Evolutionary conservation across 2,888 invertebrate species (phyloP), one percentile per base, ranked within the genome.

Genomic region (Bibio marci): DNA sequence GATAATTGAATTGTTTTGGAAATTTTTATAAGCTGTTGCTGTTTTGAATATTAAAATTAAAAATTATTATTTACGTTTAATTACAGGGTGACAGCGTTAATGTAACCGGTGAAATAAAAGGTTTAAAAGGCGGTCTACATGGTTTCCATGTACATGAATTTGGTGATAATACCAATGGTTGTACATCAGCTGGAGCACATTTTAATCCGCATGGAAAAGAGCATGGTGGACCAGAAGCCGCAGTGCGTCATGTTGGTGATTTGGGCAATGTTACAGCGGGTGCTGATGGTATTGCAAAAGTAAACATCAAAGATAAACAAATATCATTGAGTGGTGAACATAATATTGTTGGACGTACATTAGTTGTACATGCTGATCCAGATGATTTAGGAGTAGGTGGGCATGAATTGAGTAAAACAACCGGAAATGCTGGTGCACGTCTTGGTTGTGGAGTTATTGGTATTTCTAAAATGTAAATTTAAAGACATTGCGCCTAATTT

Each of bases 331-430:
- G 60, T 30, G 90, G 90, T 2, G 63, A 70, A 10, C 67, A 80
- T 55, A 85, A 70, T 63, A 77, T 91, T 52, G 60, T 91, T 38
- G 91, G 91, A 3, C 78, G 87, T 53, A 82, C 86, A 5, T 62
- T 87, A 47, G 88, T 88, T 34, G 83, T 94, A 7, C 94, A 95
- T 59, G 91, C 83, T 31, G 91, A 91, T 63, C 73, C 76, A 1
- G 95, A 95, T 64, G 95, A 95, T 63, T 65, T 94, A 43, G 94
- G 94, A n/a, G 63, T 76, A 45, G 92, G 92, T 25, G 91, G 90
- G 0, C 85, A 90, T 53, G 90, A 92, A 55, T 66, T 90, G 46
- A 92, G 91, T 67, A 81, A 81, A 64, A 77, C 81, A 4, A 95
- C 94, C 12, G 95, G 95, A 41, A 92, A 95, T 62, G 92, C 95